These are phyloP conservation scores for Apoda limacodes DNA, from an alignment of 2,888 invertebrate genomes.

Conservation along the genomic window DNA sequence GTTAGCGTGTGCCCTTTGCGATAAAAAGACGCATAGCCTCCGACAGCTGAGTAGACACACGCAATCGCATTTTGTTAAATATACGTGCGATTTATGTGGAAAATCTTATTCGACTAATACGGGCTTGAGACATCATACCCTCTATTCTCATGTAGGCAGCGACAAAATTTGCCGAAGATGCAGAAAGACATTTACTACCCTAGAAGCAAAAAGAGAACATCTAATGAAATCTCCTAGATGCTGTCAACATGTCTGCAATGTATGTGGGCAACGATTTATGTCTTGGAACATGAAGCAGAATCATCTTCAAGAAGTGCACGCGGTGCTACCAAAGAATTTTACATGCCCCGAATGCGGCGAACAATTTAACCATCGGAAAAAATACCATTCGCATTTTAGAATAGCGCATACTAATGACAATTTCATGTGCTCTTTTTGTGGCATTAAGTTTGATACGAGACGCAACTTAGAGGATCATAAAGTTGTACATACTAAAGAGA, in stretches of 20 bases:
- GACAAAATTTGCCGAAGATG: conserved; percentile 48
- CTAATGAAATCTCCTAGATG: conserved; percentile 35
- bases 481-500: conserved; percentile 65
- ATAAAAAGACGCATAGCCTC: conserved; percentile 34
- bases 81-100: conserved; percentile 53
- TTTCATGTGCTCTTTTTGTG: conserved; percentile 46
- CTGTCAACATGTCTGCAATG: conserved; percentile 44
- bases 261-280: conserved; percentile 46
- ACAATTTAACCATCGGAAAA: conserved; percentile 37
- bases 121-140: conserved; percentile 40
- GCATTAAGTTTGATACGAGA: conserved; percentile 44
- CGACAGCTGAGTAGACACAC: conserved; percentile 50
- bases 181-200: conserved; percentile 36
- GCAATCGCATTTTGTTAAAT: conserved; percentile 44
- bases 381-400: conserved; percentile 41
- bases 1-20: conserved; percentile 41
- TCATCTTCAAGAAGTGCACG: conserved; percentile 40
- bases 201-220: conserved; percentile 42
- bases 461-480: conserved; percentile 49
- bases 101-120: conserved; percentile 49
- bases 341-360: conserved; percentile 44
- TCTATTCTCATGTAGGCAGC: conserved; percentile 35
- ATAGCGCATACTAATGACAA: conserved; percentile 47
- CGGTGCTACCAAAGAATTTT: conserved; percentile 33
- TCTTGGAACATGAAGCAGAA: conserved; percentile 39